Evolutionary conservation across 2,113 vertebrate species (phyloP).

Genomic region (Colaptes auratus): DNA sequence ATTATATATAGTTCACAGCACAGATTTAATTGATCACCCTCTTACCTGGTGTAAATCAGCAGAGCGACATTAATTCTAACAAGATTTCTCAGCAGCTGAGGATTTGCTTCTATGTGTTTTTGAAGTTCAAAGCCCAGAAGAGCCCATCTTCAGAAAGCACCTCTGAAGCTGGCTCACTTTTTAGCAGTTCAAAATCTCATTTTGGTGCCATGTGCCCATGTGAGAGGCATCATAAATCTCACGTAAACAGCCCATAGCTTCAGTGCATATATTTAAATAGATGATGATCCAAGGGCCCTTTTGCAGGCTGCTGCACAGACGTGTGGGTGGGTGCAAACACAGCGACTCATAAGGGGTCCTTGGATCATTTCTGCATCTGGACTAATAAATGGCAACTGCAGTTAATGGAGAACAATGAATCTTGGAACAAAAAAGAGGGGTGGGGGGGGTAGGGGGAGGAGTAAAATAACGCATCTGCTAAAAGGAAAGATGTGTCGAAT

Average conservation of each 20-base stretch:
- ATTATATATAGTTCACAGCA: not conserved
- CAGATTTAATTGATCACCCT: slow-evolving; percentile 36
- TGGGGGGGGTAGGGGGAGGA: not conserved
- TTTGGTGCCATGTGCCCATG: not conserved
- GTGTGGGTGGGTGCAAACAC: not conserved
- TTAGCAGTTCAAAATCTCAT: not conserved
- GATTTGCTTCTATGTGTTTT: not conserved
- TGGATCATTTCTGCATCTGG: slow-evolving; percentile 54
- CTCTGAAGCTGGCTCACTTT: slow-evolving; percentile 26
- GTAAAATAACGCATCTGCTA: slow-evolving; percentile 64
- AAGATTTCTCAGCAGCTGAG: slow-evolving; percentile 30
- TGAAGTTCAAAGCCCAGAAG: not conserved
- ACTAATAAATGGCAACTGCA: slow-evolving; percentile 65
- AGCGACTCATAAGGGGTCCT: not conserved
- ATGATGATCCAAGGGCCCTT: not conserved
- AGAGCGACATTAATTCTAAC: not conserved
- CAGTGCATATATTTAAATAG: no score
- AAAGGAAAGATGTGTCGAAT: slow-evolving; percentile 69
- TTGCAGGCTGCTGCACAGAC: not conserved
- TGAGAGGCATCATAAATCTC: slow-evolving; percentile 34
- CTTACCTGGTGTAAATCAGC: slow-evolving; percentile 56
- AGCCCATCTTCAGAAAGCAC: not conserved
- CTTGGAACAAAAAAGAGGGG: slow-evolving; percentile 66
- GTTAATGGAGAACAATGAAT: slow-evolving; percentile 69
- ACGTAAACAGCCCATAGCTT: not conserved